phyloP scores from a whole-genome alignment of 2,888 invertebrate genomes.

The Lamellibrachia satsuma region DNA sequence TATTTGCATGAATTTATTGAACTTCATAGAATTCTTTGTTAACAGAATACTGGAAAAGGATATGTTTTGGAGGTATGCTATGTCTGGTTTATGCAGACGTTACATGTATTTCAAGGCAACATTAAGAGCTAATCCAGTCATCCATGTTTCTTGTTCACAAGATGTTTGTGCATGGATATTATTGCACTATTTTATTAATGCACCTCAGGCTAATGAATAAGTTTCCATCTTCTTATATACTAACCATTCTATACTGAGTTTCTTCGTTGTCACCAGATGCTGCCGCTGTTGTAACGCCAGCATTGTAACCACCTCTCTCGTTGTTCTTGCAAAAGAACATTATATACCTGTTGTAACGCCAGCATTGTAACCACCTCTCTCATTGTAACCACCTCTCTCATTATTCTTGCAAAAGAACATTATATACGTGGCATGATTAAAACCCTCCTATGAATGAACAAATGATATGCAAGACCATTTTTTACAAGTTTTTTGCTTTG shows the following conservation, averaged over 20 bases:
- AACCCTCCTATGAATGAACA: too few species aligned
- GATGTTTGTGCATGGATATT: too few species aligned
- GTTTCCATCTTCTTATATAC: neutral
- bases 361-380: constrained; percentile 65
- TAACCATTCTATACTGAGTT: constrained; percentile 63
- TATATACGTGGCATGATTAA: neutral
- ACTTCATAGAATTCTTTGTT: too few species aligned
- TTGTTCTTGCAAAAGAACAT: constrained; percentile 58
- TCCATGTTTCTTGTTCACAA: too few species aligned
- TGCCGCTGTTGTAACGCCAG: constrained; percentile 54
- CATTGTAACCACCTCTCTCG: constrained; percentile 65
- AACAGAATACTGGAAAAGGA: too few species aligned
- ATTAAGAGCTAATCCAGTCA: too few species aligned
- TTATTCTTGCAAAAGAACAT: constrained; percentile 58
- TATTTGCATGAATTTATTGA: too few species aligned
- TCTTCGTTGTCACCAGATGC: constrained; percentile 50
- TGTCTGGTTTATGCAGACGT: too few species aligned
- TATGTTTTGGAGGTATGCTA: too few species aligned
- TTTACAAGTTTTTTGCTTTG: too few species aligned
- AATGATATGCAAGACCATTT: too few species aligned
- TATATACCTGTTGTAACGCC: constrained; percentile 51
- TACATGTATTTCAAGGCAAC: too few species aligned
- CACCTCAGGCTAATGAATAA: neutral
- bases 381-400: constrained; percentile 61
- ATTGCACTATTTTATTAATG: neutral